Conservation (phyloP, 1,140 invertebrate species). For the Diprion similis region DNA sequence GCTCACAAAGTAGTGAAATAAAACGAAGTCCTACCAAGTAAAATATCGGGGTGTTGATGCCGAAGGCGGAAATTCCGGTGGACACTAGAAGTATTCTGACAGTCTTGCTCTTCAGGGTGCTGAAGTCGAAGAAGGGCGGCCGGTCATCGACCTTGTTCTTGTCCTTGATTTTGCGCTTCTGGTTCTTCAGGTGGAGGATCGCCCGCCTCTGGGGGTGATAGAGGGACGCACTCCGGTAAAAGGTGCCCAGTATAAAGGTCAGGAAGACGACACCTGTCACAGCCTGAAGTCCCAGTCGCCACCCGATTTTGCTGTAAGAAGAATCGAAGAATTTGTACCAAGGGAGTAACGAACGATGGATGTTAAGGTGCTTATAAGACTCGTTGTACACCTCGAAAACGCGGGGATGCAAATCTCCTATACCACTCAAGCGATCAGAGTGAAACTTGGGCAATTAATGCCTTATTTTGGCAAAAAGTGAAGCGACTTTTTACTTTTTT, state of each 20-base stretch:
- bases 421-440: too few relatives aligned
- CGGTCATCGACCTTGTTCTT: conserved; percentile 78
- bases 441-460: too few relatives aligned
- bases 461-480: too few relatives aligned
- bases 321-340: not conserved
- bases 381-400: too few relatives aligned
- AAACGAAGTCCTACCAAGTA: conserved; percentile 69
- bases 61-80: conserved; percentile 78
- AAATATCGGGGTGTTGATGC: conserved; percentile 87
- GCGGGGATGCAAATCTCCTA: too few relatives aligned
- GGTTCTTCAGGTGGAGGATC: conserved; percentile 89
- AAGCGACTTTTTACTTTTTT: too few relatives aligned
- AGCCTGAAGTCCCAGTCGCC: conserved; percentile 85
- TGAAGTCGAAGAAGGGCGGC: conserved; percentile 86
- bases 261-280: conserved; percentile 84
- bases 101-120: conserved; percentile 82
- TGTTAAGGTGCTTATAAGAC: too few relatives aligned
- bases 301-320: conserved; percentile 79
- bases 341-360: too few relatives aligned
- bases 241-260: conserved; percentile 87
- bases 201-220: conserved; percentile 90
- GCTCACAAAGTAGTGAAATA: too few relatives aligned
- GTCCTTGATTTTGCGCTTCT: conserved; percentile 84
- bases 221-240: conserved; percentile 87
- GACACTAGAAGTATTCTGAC: conserved; percentile 84